These are phyloP conservation scores for Rhinichthys klamathensis DNA, from an alignment of 2,113 vertebrate genomes.

Conservation along the genomic window DNA sequence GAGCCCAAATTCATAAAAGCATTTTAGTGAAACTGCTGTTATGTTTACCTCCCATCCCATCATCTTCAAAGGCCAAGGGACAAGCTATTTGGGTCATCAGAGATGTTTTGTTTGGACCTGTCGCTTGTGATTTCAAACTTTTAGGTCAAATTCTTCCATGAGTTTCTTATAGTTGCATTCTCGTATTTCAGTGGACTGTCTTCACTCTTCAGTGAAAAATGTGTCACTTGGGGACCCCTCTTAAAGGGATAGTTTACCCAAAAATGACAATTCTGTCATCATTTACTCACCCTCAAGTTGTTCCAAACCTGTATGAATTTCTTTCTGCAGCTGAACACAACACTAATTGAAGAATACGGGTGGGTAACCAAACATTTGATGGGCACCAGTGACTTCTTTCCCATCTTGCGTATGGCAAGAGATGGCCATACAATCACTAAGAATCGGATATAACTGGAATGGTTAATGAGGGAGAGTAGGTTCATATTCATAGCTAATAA, in stretches of 20 bases:
- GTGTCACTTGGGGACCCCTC: not conserved
- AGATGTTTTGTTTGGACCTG: constrained; percentile 34
- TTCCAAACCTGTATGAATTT: too few relatives aligned
- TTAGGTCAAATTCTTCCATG: constrained; percentile 26
- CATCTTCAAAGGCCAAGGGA: not conserved
- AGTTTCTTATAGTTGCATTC: constrained; percentile 2
- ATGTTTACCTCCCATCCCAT: constrained; percentile 6
- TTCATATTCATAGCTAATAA: not conserved
- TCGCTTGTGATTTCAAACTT: constrained; percentile 25
- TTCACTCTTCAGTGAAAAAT: not conserved
- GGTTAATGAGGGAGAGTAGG: not conserved
- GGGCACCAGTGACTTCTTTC: too few relatives aligned
- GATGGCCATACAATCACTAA: too few relatives aligned
- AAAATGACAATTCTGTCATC: too few relatives aligned
- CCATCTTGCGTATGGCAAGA: too few relatives aligned
- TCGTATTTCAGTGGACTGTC: not conserved
- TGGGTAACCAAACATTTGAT: too few relatives aligned
- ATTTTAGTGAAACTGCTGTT: not conserved
- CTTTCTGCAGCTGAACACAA: too few relatives aligned
- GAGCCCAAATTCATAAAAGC: not conserved
- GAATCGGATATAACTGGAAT: too few relatives aligned
- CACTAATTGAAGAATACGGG: too few relatives aligned
- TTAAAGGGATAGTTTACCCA: not conserved
- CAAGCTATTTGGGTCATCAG: constrained; percentile 18
- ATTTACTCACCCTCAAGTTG: too few relatives aligned